These are phyloP conservation scores for Urechis unicinctus DNA, from an alignment of 2,888 invertebrate genomes.

Conservation along the genomic window DNA sequence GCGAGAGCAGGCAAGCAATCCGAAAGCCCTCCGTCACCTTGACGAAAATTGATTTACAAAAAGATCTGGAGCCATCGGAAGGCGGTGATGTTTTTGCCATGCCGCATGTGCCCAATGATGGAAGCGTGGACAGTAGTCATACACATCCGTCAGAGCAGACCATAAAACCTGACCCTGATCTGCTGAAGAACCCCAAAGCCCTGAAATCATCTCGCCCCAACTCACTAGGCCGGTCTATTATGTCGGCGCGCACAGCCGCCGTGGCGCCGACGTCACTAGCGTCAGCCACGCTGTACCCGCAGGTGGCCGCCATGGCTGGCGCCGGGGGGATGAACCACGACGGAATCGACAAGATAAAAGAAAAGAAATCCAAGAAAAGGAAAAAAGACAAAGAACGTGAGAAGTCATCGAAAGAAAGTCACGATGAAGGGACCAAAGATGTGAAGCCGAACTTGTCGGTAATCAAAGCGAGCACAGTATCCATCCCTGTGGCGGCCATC, in stretches of 20 bases:
- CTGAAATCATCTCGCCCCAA: no score
- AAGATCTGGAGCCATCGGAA: neutral
- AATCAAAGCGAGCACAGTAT: neutral
- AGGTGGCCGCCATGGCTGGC: neutral
- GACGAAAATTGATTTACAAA: neutral
- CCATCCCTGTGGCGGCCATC: neutral
- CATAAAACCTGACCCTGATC: neutral
- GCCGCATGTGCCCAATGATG: neutral
- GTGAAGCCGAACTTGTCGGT: no score
- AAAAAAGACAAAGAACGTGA: slow-evolving; percentile 26
- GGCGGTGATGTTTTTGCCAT: no score
- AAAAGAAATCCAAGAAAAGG: slow-evolving; percentile 48
- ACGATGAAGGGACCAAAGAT: no score
- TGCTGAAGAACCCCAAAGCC: neutral
- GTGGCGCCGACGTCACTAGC: neutral
- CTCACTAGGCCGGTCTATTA: no score
- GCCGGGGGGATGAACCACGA: no score
- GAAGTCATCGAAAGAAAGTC: neutral
- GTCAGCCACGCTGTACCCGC: neutral
- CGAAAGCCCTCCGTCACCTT: no score
- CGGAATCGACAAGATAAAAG: slow-evolving; percentile 47
- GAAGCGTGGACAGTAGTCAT: neutral
- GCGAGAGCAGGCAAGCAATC: neutral
- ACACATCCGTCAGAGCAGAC: neutral
- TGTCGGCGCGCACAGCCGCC: no score